Evolutionary conservation across 2,113 vertebrate species (phyloP), one percentile per base, ranked within the genome.

Genomic region (Colistium nudipinnis): DNA sequence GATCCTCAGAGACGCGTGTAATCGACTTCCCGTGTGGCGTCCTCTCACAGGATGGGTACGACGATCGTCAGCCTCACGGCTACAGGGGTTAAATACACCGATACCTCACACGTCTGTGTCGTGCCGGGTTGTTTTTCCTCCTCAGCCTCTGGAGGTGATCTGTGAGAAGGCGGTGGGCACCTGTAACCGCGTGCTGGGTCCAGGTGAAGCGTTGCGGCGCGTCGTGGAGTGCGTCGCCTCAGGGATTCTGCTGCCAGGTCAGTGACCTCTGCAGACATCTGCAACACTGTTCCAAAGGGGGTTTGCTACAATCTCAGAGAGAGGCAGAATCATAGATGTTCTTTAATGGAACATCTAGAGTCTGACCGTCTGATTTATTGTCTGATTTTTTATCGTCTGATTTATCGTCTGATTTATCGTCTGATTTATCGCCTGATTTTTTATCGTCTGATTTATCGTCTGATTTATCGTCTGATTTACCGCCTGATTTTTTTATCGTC

Each of bases 141-240:
- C 16, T 28, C 75, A 97, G 96, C 95, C 96, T 70, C 90, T 98
- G 89, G 97, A 98, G 89, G 94, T 98, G 82, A 94, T 98, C 89
- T 97, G 96, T 91, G 96, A 98, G 92, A 98, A 97, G 93, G 94
- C 95, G 86, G 93, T 98, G 77, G 95, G 94, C 90, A 98, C 97
- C 80, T 96, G 96, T 89, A 96, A 95, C 92, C 94, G 96, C 84
- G 94, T 95, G 20, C 64, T 97, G 91, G 95, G 97, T 1, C 95
- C 96, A 35, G 96, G 95, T 27, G 96, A 98, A 89, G 95, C 96
- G 0, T 90, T 98, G 80, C 93, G 96, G 55, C 93, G 97, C 76
- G 95, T 97, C 80, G 92, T 97, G 93, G 96, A 97, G 91, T 98
- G 95, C 80, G 87, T 98, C 87, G 95, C 96, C 61, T 97, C 96